Evolutionary conservation across 2,113 vertebrate species (phyloP), one percentile per base, ranked within the genome.

Genomic region (Phaethornis superciliosus): DNA sequence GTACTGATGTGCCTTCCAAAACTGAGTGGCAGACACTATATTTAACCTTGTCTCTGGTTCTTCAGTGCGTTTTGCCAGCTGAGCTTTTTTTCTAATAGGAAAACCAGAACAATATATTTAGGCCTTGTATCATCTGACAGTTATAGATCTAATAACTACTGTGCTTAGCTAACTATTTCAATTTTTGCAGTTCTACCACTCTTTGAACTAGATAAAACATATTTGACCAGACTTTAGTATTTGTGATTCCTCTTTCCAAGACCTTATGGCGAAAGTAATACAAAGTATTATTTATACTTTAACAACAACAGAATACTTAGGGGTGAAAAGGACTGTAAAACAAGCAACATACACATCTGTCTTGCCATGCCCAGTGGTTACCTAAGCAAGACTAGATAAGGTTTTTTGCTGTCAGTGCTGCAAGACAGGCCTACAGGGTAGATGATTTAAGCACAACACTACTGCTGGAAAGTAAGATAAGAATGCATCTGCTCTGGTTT

Each of bases 381-480:
- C n/a, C 78, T 77, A 76, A 76, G 54, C 70, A 92, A 81, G 84
- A 80, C 32, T 10, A 96, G 70, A 85, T 69, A 82, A 82, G 30
- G 14, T 6, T 87, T 89, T 75, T 68, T 67, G 46, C 74, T 94
- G 70, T 77, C 79, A 72, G 0, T 46, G 75, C 65, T 72, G 37
- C 63, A 80, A 65, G 40, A 7, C 35, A 33, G 58, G 49, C 79
- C 74, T 94, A 62, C 63, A 82, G 71, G 91, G 35, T 13, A 76
- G 85, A 51, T 72, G 63, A 89, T 87, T 82, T 82, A 87, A 96
- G 81, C 79, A 69, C 35, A 88, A 23, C 3, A 13, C 35, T 85
- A 22, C 51, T 81, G 40, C 79, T 93, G 92, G 51, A 67, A 95
- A 85, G 24, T 35, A 80, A 95, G 95, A 96, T 85, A 91, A 89